Percentiles rank a stretch among this genome's conserved stretches.
phyloP scores from a whole-genome alignment of 2,888 invertebrate species.

The Lasioglossum oenotherae region DNA sequence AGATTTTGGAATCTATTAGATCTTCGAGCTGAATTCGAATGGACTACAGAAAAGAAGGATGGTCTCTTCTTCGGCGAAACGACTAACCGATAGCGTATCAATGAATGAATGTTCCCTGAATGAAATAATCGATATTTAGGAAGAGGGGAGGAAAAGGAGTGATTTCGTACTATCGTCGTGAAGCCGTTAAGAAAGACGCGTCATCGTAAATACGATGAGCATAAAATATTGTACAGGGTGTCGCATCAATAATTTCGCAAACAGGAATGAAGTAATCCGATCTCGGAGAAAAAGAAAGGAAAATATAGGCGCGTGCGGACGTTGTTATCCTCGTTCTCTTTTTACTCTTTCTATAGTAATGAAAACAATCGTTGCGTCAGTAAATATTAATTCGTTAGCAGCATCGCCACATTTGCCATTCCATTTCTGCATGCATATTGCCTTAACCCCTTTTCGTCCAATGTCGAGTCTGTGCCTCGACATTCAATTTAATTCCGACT shows the following conservation, averaged over 20 bases:
- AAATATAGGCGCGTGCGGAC: neutral
- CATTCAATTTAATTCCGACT: neutral
- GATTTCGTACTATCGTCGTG: conserved; percentile 39
- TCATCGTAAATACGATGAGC: conserved; percentile 11
- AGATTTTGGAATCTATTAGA: too few species aligned
- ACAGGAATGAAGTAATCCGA: neutral
- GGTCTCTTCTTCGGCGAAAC: conserved; percentile 1
- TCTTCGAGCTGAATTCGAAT: neutral
- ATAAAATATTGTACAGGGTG: neutral
- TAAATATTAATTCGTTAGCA: neutral
- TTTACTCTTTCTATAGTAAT: neutral
- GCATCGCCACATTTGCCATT: neutral
- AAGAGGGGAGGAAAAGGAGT: neutral
- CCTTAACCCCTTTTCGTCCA: neutral
- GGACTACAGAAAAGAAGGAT: neutral
- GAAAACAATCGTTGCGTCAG: neutral
- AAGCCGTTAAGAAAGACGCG: neutral
- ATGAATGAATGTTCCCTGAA: conserved; percentile 48
- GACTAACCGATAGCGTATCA: conserved; percentile 28
- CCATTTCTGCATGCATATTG: neutral
- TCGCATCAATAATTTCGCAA: neutral
- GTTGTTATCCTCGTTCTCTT: neutral
- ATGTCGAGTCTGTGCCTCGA: neutral
- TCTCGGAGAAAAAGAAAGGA: neutral
- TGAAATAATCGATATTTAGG: conserved; percentile 47